phyloP scores from a whole-genome alignment of 2,888 invertebrate genomes.

The Xestobium rufovillosum region DNA sequence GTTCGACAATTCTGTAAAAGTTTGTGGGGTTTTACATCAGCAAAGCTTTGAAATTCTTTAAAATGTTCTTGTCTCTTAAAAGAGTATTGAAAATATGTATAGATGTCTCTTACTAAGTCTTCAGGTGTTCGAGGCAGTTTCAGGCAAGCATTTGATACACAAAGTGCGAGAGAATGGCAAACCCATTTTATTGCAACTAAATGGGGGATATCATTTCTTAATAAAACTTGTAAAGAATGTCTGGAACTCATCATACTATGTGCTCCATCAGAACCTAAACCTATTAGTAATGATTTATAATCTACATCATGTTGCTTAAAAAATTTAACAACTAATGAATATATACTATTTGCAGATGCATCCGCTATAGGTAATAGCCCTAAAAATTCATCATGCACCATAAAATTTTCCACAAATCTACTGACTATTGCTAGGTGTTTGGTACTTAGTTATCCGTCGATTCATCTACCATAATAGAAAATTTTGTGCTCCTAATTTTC shows the following conservation, averaged over 20 bases:
- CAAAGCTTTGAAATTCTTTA: conserved; percentile 27
- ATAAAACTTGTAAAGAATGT: conserved; percentile 28
- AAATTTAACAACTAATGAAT: conserved; percentile 19
- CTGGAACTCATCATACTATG: conserved; percentile 32
- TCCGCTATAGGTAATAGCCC: conserved; percentile 23
- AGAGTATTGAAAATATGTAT: conserved; percentile 31
- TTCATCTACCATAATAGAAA: conserved; percentile 21
- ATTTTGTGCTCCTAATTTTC: conserved; percentile 14
- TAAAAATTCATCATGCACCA: conserved; percentile 19
- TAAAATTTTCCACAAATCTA: conserved; percentile 10
- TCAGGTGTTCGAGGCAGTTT: conserved; percentile 31
- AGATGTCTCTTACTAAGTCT: conserved; percentile 27
- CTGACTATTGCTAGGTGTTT: conserved; percentile 18
- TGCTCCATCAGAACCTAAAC: conserved; percentile 36
- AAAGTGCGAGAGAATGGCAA: conserved; percentile 33
- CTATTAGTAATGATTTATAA: conserved; percentile 31
- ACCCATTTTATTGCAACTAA: conserved; percentile 34
- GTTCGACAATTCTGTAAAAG: conserved; percentile 24
- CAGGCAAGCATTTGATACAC: conserved; percentile 31
- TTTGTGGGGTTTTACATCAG: conserved; percentile 28
- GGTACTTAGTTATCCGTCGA: conserved; percentile 16
- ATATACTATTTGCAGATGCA: conserved; percentile 20
- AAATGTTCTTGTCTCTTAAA: conserved; percentile 28
- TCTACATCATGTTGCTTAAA: conserved; percentile 25
- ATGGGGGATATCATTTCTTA: conserved; percentile 30